Percentiles rank a stretch among this genome's conserved stretches.
Evolutionary conservation across 1,140 invertebrate species (phyloP).

Genomic region (Apis laboriosa): DNA sequence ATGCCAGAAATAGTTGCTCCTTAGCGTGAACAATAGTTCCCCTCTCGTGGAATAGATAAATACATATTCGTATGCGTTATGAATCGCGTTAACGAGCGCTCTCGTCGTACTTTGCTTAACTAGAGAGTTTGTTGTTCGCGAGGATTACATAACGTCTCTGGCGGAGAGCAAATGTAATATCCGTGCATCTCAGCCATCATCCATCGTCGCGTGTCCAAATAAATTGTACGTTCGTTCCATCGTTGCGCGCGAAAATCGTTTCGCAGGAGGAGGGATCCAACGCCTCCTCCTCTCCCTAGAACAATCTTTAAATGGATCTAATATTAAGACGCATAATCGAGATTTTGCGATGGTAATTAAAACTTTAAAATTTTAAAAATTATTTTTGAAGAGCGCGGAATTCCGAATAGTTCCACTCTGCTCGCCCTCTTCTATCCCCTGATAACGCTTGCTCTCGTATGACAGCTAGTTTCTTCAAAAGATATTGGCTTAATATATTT

Average conservation of each 20-base stretch:
- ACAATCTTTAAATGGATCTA: too few species aligned
- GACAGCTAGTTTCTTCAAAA: slow-evolving; percentile 40
- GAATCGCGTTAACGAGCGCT: not conserved
- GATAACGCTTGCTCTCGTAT: slow-evolving; percentile 9
- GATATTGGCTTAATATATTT: slow-evolving; percentile 54
- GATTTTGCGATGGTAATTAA: not conserved
- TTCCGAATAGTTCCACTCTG: not conserved
- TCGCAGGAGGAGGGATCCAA: not conserved
- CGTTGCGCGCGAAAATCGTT: not conserved
- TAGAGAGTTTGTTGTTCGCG: slow-evolving; percentile 20
- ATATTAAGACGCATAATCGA: not conserved
- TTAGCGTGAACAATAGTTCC: slow-evolving; percentile 12
- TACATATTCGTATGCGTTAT: not conserved
- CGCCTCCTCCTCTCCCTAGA: too few species aligned
- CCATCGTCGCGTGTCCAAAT: too few species aligned
- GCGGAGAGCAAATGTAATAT: not conserved
- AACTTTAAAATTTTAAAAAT: not conserved
- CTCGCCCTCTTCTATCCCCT: not conserved
- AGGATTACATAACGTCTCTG: slow-evolving; percentile 13
- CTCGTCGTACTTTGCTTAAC: not conserved
- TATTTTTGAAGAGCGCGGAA: not conserved
- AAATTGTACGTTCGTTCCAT: not conserved
- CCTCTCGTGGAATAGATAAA: not conserved
- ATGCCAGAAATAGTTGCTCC: slow-evolving; percentile 11
- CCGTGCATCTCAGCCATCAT: not conserved